Evolutionary conservation across 2,113 vertebrate genomes (phyloP).

Genomic region (Lepidothrix coronata): DNA sequence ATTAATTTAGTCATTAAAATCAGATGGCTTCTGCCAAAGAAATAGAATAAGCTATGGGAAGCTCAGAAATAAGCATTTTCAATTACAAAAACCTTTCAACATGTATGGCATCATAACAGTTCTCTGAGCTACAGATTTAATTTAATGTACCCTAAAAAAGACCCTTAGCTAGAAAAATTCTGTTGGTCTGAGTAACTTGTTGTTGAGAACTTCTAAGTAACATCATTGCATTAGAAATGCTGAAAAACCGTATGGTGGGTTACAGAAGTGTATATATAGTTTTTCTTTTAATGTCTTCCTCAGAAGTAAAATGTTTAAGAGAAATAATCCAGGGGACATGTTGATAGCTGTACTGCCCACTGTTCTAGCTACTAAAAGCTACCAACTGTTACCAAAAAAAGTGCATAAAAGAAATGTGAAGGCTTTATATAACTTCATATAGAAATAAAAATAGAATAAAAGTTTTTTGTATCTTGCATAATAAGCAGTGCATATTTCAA

Average conservation of each 20-base stretch:
- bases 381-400: not conserved
- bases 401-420: not conserved
- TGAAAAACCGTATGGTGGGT: not conserved
- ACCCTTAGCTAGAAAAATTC: not conserved
- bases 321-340: not conserved
- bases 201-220: not conserved
- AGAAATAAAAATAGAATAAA: not conserved
- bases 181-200: not conserved
- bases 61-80: not conserved
- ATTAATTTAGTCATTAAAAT: not conserved
- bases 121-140: not conserved
- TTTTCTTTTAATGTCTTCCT: not conserved
- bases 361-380: not conserved
- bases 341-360: not conserved
- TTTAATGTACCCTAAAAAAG: not conserved
- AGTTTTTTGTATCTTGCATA: rapidly evolving
- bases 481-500: not conserved
- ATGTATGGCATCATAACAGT: not conserved
- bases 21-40: not conserved
- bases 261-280: not conserved
- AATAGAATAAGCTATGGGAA: not conserved
- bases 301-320: not conserved
- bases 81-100: not conserved
- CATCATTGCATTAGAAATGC: not conserved
- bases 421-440: not conserved